Evolutionary conservation across 2,113 vertebrate species (phyloP), one percentile per base, ranked within the genome.

Genomic region (Oryzias javanicus): DNA sequence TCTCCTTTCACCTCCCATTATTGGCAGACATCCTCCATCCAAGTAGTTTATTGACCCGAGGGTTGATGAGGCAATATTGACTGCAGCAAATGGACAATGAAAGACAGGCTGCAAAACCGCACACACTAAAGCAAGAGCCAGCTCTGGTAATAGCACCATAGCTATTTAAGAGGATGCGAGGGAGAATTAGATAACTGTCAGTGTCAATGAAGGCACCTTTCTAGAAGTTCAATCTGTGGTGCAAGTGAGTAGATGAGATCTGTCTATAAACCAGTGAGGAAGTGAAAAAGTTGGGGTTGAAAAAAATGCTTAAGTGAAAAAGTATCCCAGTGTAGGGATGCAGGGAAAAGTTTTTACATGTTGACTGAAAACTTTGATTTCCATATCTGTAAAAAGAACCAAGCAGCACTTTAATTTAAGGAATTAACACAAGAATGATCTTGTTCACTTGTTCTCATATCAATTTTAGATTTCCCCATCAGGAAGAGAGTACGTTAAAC

Each of bases 131-230:
- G 64, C 25, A 47, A 56, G 61, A 70, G 64, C 42, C 45, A 42
- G 70, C 61, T 60, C 65, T 42, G 50, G 64, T 84, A 78, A 86
- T 81, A 72, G 76, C 70, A 72, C 49, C 35, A 56, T 51, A 41
- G 69, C 70, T 81, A 82, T 79, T 84, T 79, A 82, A 81, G 68
- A 83, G 72, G 64, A 71, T 60, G 72, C 75, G 55, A 71, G 73
- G 67, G 73, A n/a, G 79, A 86, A 88, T 84, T 86, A 87, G 74
- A 76, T 76, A 49, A 62, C 73, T 81, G 82, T 88, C 83, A 83
- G 79, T 77, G 76, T 74, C 27, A 58, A 80, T 76, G 74, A 65
- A 59, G 70, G 69, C 14, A 29, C 55, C 52, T 72, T 56, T 78
- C 70, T 40, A 51, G 66, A 70, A 76, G 66, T 64, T 79, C 73